A percentile compares a stretch with the other conserved stretches of the same genome.
phyloP scores from a whole-genome alignment of 92 coral and sea anemone species.

The Actinernus sp. region DNA sequence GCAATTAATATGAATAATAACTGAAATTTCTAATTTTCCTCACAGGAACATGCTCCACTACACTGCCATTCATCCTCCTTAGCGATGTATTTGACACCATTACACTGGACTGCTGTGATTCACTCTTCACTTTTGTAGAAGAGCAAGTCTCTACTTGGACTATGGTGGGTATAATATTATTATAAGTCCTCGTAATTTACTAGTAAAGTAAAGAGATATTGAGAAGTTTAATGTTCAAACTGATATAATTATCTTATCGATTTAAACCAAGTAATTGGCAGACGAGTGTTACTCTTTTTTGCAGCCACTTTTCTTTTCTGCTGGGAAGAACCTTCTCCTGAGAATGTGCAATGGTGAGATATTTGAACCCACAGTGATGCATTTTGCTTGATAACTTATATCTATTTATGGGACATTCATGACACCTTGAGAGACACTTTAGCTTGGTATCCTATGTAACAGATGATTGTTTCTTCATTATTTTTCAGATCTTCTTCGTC shows the following conservation, averaged over 20 bases:
- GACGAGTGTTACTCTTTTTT: no score
- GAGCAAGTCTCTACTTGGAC: slow-evolving; percentile 96
- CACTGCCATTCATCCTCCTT: slow-evolving; percentile 79
- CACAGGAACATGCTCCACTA: slow-evolving; percentile 81
- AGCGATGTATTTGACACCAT: slow-evolving; percentile 93
- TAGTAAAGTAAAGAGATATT: background rate
- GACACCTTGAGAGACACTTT: no score
- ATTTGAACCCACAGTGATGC: no score
- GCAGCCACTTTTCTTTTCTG: slow-evolving; percentile 89
- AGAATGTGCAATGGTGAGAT: slow-evolving; percentile 96
- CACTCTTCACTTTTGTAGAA: slow-evolving; percentile 88
- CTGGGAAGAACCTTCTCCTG: slow-evolving; percentile 88
- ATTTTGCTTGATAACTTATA: background rate
- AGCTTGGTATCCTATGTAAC: no score
- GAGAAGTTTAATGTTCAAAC: no score
- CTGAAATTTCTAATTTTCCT: no score
- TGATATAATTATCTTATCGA: no score
- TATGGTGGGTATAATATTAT: slow-evolving; percentile 42
- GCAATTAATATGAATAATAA: no score
- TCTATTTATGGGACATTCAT: no score
- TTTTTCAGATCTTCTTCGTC: slow-evolving; percentile 81
- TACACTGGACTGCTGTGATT: slow-evolving; percentile 83
- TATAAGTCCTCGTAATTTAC: background rate
- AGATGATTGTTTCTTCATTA: slow-evolving; percentile 1
- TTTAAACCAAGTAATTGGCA: no score